A percentile compares a stretch with the other conserved stretches of the same genome.
phyloP scores from a whole-genome alignment of 1,140 invertebrate genomes.

The Drosophila novamexicana region DNA sequence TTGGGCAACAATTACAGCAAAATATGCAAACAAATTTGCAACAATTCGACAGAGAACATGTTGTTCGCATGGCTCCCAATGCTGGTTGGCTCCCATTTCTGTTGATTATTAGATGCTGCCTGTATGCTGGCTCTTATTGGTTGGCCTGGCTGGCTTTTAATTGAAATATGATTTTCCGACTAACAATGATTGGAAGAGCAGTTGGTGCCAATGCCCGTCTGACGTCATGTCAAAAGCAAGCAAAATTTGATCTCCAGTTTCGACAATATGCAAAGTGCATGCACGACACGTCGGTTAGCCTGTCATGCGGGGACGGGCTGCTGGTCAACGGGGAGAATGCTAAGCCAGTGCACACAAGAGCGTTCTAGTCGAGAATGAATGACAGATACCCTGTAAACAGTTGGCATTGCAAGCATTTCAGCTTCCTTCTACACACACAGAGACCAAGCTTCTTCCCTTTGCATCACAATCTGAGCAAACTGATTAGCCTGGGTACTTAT shows the following conservation, averaged over 20 bases:
- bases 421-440: too few relatives aligned
- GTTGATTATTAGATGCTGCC: conserved; percentile 50
- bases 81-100: conserved; percentile 28
- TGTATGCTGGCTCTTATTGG: conserved; percentile 1
- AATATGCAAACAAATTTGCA: conserved; percentile 55
- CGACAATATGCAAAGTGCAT: conserved; percentile 66
- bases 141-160: conserved; percentile 49
- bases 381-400: too few relatives aligned
- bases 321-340: not conserved
- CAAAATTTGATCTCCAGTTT: conserved; percentile 58
- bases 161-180: conserved; percentile 75
- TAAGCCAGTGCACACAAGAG: not conserved
- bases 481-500: too few relatives aligned
- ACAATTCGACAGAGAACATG: conserved; percentile 30
- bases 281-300: conserved; percentile 57
- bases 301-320: conserved; percentile 11
- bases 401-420: too few relatives aligned
- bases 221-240: conserved; percentile 15
- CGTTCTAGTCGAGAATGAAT: too few relatives aligned
- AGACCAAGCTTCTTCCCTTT: too few relatives aligned
- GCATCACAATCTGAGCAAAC: too few relatives aligned
- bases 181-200: conserved; percentile 48
- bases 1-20: conserved; percentile 52
- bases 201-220: conserved; percentile 16
- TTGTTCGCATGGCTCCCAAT: conserved; percentile 8